phyloP scores from a whole-genome alignment of 2,113 vertebrate species.

The Otocyon megalotis region DNA sequence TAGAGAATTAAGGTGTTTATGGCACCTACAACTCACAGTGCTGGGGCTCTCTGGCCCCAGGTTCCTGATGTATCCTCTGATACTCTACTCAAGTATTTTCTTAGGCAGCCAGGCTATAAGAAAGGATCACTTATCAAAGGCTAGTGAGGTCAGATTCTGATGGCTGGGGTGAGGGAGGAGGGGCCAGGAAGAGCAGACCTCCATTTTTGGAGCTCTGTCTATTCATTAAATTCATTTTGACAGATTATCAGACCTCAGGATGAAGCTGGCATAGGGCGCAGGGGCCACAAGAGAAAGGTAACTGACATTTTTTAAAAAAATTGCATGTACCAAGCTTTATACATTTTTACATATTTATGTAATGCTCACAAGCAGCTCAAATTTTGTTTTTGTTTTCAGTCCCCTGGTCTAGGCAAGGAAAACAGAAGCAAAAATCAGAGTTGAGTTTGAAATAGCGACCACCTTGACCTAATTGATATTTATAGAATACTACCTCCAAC shows the following conservation, averaged over 20 bases:
- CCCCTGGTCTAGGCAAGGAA: background rate
- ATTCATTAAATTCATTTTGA: background rate
- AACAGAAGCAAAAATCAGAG: conserved; percentile 43
- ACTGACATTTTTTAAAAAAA: background rate
- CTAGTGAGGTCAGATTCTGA: background rate
- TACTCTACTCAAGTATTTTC: background rate
- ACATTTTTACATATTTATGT: background rate
- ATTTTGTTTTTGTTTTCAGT: conserved; percentile 19
- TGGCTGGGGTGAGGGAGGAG: background rate
- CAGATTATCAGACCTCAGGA: background rate
- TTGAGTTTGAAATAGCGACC: background rate
- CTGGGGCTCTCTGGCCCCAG: background rate
- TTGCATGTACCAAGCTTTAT: background rate
- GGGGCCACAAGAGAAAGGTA: background rate
- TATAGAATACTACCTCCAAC: background rate
- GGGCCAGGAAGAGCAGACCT: background rate
- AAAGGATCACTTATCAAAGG: background rate
- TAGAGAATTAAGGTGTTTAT: background rate
- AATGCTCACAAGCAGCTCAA: background rate
- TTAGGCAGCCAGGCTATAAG: background rate
- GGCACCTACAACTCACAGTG: background rate
- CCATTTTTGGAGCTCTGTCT: background rate
- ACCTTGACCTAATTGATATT: conserved; percentile 21
- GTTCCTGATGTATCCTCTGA: background rate
- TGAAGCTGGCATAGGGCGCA: background rate